Evolutionary conservation across 2,797 vertebrate genomes (phyloP).

Genomic region (Sphenopsis melanotis): DNA sequence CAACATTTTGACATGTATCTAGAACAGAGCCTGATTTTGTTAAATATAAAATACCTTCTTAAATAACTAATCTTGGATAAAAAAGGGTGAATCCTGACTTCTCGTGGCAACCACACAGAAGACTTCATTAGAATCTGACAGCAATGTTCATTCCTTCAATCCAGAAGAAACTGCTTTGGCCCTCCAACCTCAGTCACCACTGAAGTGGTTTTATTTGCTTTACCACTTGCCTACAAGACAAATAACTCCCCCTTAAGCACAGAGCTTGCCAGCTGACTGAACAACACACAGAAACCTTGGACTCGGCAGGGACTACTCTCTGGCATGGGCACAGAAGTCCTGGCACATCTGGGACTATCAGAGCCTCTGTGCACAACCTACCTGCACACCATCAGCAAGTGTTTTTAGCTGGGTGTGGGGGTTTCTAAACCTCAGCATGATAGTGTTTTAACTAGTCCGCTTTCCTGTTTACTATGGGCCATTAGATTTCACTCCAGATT

Average conservation of each 20-base stretch:
- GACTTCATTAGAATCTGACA: background rate
- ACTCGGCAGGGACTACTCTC: rapidly evolving
- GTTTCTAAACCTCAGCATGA: background rate
- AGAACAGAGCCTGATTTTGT: background rate
- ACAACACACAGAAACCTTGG: background rate
- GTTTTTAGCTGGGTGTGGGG: background rate
- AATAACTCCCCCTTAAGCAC: background rate
- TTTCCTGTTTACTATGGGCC: background rate
- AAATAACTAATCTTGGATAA: background rate
- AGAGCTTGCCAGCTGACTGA: background rate
- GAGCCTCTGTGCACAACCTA: background rate
- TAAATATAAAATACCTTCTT: background rate
- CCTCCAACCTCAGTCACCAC: background rate
- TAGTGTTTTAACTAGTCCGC: background rate
- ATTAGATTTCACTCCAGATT: background rate
- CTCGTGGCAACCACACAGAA: background rate
- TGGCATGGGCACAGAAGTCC: background rate
- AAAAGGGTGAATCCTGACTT: background rate
- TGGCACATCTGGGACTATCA: rapidly evolving
- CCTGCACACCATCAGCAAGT: background rate
- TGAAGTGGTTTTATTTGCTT: background rate
- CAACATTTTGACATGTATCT: background rate
- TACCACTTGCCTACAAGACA: background rate
- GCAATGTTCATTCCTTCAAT: background rate
- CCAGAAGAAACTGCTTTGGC: background rate